phyloP scores from a whole-genome alignment of 2,888 invertebrate species.

The Apamea anceps region DNA sequence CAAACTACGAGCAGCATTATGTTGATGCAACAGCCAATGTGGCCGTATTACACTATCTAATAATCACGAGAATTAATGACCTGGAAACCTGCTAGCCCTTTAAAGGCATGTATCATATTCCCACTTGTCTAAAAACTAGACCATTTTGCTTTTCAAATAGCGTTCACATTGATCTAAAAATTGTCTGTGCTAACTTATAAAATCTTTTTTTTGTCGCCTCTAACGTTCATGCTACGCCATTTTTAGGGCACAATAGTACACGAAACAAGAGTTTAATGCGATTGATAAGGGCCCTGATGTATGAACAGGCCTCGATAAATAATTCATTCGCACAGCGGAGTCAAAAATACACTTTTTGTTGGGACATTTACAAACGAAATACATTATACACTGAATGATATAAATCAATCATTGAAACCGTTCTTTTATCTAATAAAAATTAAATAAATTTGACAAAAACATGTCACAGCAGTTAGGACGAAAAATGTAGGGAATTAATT shows the following conservation, averaged over 20 bases:
- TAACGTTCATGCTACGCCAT: slow-evolving; percentile 74
- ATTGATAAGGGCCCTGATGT: slow-evolving; percentile 70
- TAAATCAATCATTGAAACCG: slow-evolving; percentile 72
- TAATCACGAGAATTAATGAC: slow-evolving; percentile 49
- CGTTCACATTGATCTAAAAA: slow-evolving; percentile 72
- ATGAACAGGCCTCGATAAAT: slow-evolving; percentile 75
- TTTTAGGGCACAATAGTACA: slow-evolving; percentile 84
- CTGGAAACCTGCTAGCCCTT: slow-evolving; percentile 47
- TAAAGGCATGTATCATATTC: slow-evolving; percentile 58
- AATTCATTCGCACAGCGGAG: slow-evolving; percentile 73
- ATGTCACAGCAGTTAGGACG: slow-evolving; percentile 58
- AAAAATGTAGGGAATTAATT: slow-evolving; percentile 63
- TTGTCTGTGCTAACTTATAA: slow-evolving; percentile 69
- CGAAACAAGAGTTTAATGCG: slow-evolving; percentile 69
- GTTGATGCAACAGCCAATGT: slow-evolving; percentile 31
- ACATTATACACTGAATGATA: slow-evolving; percentile 61
- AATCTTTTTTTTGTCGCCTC: slow-evolving; percentile 73
- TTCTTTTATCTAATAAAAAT: slow-evolving; percentile 74
- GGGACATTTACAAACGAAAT: slow-evolving; percentile 67
- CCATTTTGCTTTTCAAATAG: slow-evolving; percentile 70
- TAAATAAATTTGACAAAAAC: slow-evolving; percentile 73
- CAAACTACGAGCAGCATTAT: slow-evolving; percentile 24
- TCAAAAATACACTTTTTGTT: slow-evolving; percentile 71
- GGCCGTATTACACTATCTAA: slow-evolving; percentile 34
- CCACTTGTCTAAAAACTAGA: slow-evolving; percentile 67